Evolutionary conservation across 1,140 invertebrate genomes (phyloP).

Genomic region (Arion vulgaris): DNA sequence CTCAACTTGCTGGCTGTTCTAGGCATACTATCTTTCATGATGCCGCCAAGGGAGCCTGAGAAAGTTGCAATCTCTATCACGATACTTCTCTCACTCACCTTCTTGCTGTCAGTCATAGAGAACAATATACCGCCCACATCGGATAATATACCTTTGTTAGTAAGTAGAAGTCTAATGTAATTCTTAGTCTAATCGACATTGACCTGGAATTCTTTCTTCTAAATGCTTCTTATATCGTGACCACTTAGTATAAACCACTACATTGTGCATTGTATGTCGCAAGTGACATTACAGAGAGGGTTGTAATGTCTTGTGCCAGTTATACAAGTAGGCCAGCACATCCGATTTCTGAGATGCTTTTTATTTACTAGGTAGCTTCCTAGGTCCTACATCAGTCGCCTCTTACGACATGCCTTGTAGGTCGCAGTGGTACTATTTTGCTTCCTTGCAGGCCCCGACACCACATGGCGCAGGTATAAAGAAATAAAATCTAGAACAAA

Average conservation of each 20-base stretch:
- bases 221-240: neutral
- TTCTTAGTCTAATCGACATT: neutral
- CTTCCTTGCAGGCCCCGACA: too few species aligned
- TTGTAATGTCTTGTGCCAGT: neutral
- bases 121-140: conserved; percentile 12
- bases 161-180: neutral
- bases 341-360: too few species aligned
- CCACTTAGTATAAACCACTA: neutral
- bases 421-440: too few species aligned
- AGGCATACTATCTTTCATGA: neutral
- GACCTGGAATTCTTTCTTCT: neutral
- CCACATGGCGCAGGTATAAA: too few species aligned
- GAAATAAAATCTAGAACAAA: too few species aligned
- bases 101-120: conserved; percentile 12
- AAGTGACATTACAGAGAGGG: neutral
- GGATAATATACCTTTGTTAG: conserved; percentile 5
- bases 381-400: too few species aligned
- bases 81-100: conserved; percentile 7
- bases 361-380: too few species aligned
- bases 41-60: conserved; percentile 14
- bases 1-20: conserved; percentile 6
- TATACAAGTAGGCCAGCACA: too few species aligned
- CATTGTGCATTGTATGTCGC: neutral
- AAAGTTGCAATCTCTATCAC: conserved; percentile 17
- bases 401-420: too few species aligned